Conservation (phyloP, 2,113 vertebrate genomes). For the Tricholaema leucomelas region DNA sequence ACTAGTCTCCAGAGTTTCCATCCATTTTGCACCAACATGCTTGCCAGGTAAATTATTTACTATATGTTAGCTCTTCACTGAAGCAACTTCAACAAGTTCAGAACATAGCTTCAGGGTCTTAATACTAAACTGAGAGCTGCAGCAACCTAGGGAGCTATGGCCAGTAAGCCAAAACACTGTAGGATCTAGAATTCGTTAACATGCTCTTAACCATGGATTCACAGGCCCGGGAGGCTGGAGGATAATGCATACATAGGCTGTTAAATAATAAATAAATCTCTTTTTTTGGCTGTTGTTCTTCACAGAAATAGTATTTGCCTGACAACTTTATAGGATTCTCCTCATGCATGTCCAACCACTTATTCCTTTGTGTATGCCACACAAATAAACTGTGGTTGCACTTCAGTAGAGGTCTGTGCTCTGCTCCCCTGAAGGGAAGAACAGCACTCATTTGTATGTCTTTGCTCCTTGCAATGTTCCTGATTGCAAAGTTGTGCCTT, state of each 20-base stretch:
- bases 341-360: not conserved
- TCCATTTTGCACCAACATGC: not conserved
- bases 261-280: not conserved
- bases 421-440: not conserved
- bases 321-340: not conserved
- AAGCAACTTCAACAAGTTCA: not conserved
- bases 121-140: not conserved
- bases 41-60: constrained; percentile 16
- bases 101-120: not conserved
- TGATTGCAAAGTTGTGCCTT: not conserved
- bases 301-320: not conserved
- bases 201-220: not conserved
- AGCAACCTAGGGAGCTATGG: not conserved
- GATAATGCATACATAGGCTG: not conserved
- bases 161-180: not conserved
- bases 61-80: not conserved
- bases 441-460: not conserved
- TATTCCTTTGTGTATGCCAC: fast-evolving
- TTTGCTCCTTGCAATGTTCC: not conserved
- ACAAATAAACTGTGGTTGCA: not conserved
- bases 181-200: not conserved
- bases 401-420: not conserved
- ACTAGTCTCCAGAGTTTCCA: not conserved
- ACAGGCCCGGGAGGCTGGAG: not conserved
- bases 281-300: not conserved